Base-by-base conservation (phyloP, 1,140 invertebrate species). In the Drosophila sturtevanti region DNA sequence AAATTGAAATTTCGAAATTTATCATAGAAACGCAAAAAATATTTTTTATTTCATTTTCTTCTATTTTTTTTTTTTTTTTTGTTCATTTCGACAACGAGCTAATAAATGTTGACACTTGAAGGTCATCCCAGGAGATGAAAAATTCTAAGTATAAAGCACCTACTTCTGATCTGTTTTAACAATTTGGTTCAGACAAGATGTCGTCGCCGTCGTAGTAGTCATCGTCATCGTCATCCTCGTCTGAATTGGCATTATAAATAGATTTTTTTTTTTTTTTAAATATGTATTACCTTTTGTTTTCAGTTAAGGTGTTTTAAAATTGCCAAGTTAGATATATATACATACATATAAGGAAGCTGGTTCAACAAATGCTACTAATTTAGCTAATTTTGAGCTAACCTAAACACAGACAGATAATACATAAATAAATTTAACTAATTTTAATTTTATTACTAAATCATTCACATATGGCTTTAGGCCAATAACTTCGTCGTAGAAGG, bases 101-200 rank as follows among this genome's bases (percentile, higher is more conserved):
- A 76, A 76, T 76, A 74, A 76, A 76, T 69, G 51, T 59, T 76
- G 73, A 34, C 65, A 76, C 24, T 52, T 75, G 64, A 76, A 76
- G 73, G 73, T 63, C 59, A 72, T 63, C 58, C 60, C 44, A 63
- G 44, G 35, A 60, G 55, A 38, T 59, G 60, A 21, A 34, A 22
- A 22, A 16, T 21, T 18, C 18, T 21, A 9, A 48, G 41, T 48
- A 48, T 48, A 48, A 21, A 48, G 16, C 41, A 48, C 16, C 41
- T 48, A 48, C 41, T 48, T 48, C 41, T 48, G 41, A 48, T 48
- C 41, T 21, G 7, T 48, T 4, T 48, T 48, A 48, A 48, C 9
- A 18, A 48, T 48, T 21, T 48, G 16, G 16, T 55, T 44, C 37
- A 74, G 68, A 51, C 38, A 24, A 37, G 31, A 14, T 10, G 16